Conservation (phyloP, 1,140 invertebrate species). For the Drosophila chauvacae region DNA sequence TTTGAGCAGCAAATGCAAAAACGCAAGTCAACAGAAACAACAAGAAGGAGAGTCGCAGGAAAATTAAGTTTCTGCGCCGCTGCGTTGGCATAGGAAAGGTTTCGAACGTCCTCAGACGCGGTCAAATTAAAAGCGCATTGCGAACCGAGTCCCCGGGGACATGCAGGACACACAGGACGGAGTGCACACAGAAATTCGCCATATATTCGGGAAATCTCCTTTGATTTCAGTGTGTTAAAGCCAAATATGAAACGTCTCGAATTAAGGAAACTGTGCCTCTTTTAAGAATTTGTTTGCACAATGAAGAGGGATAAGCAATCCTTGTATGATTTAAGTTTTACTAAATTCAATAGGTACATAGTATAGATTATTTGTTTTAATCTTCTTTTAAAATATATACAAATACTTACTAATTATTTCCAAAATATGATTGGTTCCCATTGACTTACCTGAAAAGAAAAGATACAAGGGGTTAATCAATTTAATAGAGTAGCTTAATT, state of each 20-base stretch:
- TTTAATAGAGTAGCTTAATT: neutral
- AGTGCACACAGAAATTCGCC: too few species aligned
- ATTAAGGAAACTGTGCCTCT: neutral
- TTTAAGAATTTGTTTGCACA: neutral
- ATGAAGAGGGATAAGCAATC: neutral
- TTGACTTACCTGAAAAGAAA: slow-evolving; percentile 5
- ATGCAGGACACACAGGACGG: slow-evolving; percentile 2
- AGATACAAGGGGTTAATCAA: neutral
- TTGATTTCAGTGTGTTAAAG: neutral
- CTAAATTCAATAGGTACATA: neutral
- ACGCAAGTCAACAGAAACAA: slow-evolving; percentile 57
- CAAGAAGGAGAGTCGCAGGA: slow-evolving; percentile 28
- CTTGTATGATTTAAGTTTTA: neutral
- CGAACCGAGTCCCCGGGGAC: slow-evolving; percentile 17
- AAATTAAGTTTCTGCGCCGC: slow-evolving; percentile 76
- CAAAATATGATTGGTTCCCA: neutral
- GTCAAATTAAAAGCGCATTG: slow-evolving; percentile 74
- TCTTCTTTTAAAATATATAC: neutral
- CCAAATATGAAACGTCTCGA: neutral
- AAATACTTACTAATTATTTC: neutral
- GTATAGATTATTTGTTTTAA: neutral
- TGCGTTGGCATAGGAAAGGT: slow-evolving; percentile 65
- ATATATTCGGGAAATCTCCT: neutral
- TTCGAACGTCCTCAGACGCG: slow-evolving; percentile 62
- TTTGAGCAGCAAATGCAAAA: slow-evolving; percentile 70